Percentiles rank a stretch among this genome's conserved stretches.
Conservation (phyloP, 2,888 invertebrate species). For the Capitulum mitella region DNA sequence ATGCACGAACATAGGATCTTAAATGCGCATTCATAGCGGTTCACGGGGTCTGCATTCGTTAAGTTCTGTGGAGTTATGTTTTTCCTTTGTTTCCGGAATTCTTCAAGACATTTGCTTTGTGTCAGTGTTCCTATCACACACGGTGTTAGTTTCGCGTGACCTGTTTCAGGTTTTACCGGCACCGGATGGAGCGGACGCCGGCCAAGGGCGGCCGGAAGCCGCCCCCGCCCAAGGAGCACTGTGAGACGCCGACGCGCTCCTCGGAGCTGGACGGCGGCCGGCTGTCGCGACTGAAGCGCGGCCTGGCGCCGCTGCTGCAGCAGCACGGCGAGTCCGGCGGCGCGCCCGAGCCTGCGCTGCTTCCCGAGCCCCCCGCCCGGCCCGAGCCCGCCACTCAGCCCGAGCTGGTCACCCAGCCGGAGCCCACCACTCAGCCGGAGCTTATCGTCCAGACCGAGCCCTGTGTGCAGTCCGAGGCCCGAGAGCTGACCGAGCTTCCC, state of each 20-base stretch:
- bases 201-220: background rate
- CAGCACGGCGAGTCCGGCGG: conserved; percentile 7
- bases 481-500: background rate
- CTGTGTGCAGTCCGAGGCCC: no score
- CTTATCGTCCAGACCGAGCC: no score
- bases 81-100: no score
- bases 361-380: background rate
- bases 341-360: background rate
- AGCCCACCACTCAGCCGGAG: no score
- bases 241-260: background rate
- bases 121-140: no score
- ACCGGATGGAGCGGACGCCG: conserved; percentile 9
- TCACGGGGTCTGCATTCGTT: no score
- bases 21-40: no score
- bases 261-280: conserved; percentile 5
- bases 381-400: background rate
- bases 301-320: background rate
- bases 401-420: background rate
- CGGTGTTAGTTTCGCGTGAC: no score
- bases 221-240: background rate
- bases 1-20: no score
- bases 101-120: no score
- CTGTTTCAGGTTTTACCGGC: conserved; percentile 20
- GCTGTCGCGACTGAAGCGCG: conserved; percentile 12
- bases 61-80: no score